These are phyloP conservation scores for Oryzias melastigma DNA, from an alignment of 2,113 vertebrate species.

Conservation along the genomic window DNA sequence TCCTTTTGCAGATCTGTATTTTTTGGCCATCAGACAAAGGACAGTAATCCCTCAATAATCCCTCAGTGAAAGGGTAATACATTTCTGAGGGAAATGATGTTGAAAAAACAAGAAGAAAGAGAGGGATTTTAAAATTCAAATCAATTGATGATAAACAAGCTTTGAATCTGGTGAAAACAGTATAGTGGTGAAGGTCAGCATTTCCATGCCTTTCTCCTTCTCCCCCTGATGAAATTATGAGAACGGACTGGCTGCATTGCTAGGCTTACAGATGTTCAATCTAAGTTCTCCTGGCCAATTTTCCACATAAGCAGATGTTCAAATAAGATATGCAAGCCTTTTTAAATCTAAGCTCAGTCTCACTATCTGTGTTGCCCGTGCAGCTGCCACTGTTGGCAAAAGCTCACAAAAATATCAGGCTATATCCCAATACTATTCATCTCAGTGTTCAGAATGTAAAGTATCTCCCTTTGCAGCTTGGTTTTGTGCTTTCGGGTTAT, in stretches of 20 bases:
- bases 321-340: slow-evolving; percentile 42
- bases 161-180: not conserved
- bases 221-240: slow-evolving; percentile 13
- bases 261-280: slow-evolving; percentile 27
- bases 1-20: slow-evolving; percentile 12
- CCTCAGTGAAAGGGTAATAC: slow-evolving; percentile 41
- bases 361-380: slow-evolving; percentile 35
- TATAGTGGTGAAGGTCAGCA: slow-evolving; percentile 13
- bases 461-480: slow-evolving; percentile 13
- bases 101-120: slow-evolving; percentile 3
- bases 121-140: not conserved
- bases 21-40: slow-evolving; percentile 15
- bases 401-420: slow-evolving; percentile 22
- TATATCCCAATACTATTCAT: slow-evolving; percentile 27
- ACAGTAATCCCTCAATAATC: slow-evolving; percentile 1
- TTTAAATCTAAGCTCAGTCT: slow-evolving; percentile 32
- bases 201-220: slow-evolving; percentile 7
- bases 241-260: slow-evolving; percentile 28
- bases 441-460: slow-evolving; percentile 24
- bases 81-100: slow-evolving; percentile 35
- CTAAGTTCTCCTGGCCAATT: slow-evolving; percentile 32
- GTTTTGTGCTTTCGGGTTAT: slow-evolving; percentile 34
- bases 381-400: slow-evolving; percentile 40
- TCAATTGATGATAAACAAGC: slow-evolving; percentile 21
- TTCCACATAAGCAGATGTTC: slow-evolving; percentile 43